Evolutionary conservation across 2,113 vertebrate species (phyloP), one percentile per base, ranked within the genome.

Genomic region (Noturus placidus): DNA sequence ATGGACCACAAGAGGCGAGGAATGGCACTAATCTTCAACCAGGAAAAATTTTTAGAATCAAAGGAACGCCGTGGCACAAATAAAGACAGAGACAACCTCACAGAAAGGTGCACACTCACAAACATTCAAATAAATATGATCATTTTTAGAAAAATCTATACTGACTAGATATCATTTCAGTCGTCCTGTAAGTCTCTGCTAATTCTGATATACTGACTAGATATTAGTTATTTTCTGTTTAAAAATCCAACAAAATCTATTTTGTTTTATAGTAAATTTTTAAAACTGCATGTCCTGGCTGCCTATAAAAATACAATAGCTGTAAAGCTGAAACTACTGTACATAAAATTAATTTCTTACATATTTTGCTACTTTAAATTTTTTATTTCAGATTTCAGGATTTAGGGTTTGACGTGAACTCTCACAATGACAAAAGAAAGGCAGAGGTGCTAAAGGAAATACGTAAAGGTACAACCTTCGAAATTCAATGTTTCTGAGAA

Each of bases 21-120:
- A 50, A 7, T 95, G 5, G 98, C 97, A 0, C 91, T 99, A 1
- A 97, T 99, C 91, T 99, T 99, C 91, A 99, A 99, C 91, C 97
- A 99, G 0, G 97, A 99, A 89, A 89, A 35, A 14, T 99, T 99
- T 91, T 59, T 57, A 90, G 0, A 0, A 81, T 15, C 98, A 86
- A 27, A 14, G 0, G 79, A 92, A 0, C 94, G 98, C 79, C 86
- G 90, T 8, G 98, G 98, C 46, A 98, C 97, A 63, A 83, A 76
- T 2, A 92, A 93, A 1, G 98, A 99, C 91, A 92, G 94, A 86
- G 57, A 92, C 42, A 97, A 95, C 83, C 94, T 99, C 35, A 86
- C 67, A n/a, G 93, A 0, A 93, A 96, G 95, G 98, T 99, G 92
- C 65, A 84, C 14, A 67, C 52, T 54, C 52, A 54, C 52, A 54